Evolutionary conservation across 2,888 invertebrate genomes (phyloP), one percentile per base, ranked within the genome.

Genomic region (Hydrotaea diabolus): DNA sequence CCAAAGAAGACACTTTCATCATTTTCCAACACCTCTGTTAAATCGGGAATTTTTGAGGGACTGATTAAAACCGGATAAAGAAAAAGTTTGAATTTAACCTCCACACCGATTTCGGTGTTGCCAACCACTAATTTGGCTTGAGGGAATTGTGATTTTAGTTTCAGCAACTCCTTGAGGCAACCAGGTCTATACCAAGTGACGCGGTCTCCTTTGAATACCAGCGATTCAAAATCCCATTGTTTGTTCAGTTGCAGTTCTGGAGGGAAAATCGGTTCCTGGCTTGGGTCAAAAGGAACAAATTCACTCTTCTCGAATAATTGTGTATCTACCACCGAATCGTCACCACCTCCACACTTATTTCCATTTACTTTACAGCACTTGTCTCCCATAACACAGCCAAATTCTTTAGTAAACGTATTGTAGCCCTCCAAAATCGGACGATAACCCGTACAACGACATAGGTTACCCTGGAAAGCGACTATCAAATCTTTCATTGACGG

Each of bases 391-490:
- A 89, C 96, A 95, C 85, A 92, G 87, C 80, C 90, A 75, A 91
- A 96, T 87, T 95, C 96, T 90, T 96, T 96, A 0, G 95, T 95
- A 87, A 98, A 97, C 0, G 97, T 96, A 92, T 95, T 96, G 88
- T 96, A 97, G 0, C 97, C 98, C 92, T 98, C 98, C 69, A 98
- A 94, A 81, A 98, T 98, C 0, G 98, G 97, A 87, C 98, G 94
- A 89, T 98, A 98, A 0, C 98, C 98, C 0, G 98, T 98, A 91
- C 98, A 98, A 83, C 98, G 94, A 88, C 98, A 98, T 11, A 98
- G 93, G 88, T 95, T 95, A 90, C 97, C 97, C 93, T 97, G 97
- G 87, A 97, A 95, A 0, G 97, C 95, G 7, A 94, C 93, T 92
- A 97, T 97, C 87, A 98, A 93, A 85, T 98, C 95, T 15, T 94